Conservation (phyloP, 2,113 vertebrate genomes). For the rat (Rattus norvegicus) region GRCr8 NC_086038.1:14721001-14721500, state of each 20-base stretch:
- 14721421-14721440: background rate
- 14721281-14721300: background rate
- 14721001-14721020: background rate
- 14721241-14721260: background rate
- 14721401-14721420: background rate
- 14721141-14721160: background rate
- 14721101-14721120: background rate
- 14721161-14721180: background rate
- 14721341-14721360: background rate
- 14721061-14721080: background rate
- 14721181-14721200: background rate
- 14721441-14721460: too few species aligned
- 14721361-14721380: background rate
- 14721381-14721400: background rate
- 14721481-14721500: too few species aligned
- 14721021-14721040: background rate
- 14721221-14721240: background rate
- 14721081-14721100: background rate
- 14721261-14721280: background rate
- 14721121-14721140: background rate
- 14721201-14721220: background rate
- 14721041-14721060: background rate
- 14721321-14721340: background rate
- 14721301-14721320: too few species aligned
- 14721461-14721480: too few species aligned